Percentiles rank a stretch among this genome's conserved stretches.
phyloP scores from a whole-genome alignment of 2,888 invertebrate species.

The Drosophila recens region DNA sequence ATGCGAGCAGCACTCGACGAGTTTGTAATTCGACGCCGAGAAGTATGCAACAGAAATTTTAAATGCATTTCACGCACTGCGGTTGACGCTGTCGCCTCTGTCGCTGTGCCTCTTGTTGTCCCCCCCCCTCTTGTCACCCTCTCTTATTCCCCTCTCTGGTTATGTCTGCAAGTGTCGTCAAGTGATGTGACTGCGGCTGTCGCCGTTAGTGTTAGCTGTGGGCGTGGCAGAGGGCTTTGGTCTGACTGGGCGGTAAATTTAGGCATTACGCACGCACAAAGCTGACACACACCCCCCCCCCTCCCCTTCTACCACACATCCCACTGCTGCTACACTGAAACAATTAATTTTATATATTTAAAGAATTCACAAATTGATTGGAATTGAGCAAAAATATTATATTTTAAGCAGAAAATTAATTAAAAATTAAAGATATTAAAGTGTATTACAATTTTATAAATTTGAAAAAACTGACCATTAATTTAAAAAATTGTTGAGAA shows the following conservation, averaged over 20 bases:
- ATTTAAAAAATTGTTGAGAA: too few relatives aligned
- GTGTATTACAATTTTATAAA: too few relatives aligned
- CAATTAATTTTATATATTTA: neutral
- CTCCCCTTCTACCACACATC: too few relatives aligned
- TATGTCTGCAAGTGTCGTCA: conserved; percentile 56
- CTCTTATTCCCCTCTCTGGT: neutral
- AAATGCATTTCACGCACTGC: conserved; percentile 76
- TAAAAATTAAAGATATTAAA: too few relatives aligned
- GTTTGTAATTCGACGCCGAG: conserved; percentile 65
- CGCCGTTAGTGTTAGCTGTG: conserved; percentile 48
- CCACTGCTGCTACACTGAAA: neutral
- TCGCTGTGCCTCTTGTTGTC: neutral
- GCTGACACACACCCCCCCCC: neutral
- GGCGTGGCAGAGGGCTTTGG: conserved; percentile 29
- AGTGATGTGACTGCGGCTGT: conserved; percentile 55
- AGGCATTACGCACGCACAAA: conserved; percentile 37
- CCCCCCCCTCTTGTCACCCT: neutral
- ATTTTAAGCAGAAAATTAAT: too few relatives aligned
- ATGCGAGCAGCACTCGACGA: conserved; percentile 54
- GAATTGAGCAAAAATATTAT: too few relatives aligned
- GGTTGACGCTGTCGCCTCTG: conserved; percentile 51
- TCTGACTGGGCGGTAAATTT: conserved; percentile 33
- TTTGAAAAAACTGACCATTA: too few relatives aligned
- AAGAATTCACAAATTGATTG: neutral
- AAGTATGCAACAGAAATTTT: conserved; percentile 72